Base-by-base conservation (phyloP, 2,113 vertebrate genomes). In the Arizona elegans region DNA sequence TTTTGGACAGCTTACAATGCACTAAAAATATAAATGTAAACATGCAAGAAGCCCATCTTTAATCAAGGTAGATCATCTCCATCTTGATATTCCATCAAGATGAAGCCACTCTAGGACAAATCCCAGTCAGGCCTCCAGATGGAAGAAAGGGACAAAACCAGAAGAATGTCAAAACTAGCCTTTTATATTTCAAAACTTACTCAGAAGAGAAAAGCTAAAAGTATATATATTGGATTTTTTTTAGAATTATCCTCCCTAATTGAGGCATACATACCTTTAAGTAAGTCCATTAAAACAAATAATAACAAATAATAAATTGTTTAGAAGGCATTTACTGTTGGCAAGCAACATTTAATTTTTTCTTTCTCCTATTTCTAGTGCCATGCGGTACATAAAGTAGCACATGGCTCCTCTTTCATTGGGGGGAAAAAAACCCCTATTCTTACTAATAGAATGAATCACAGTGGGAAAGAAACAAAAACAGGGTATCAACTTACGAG, bases 361-460 rank as follows among this genome's bases (percentile, higher is more conserved):
- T 10, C 1, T 53, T 47, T 38, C 23, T 54, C 53, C 52, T 54
- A 21, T 86, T 86, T 65, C 13, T 65, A 21, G 33, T 87, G 47
- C 75, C 75, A 81, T 21, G 33, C 29, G 26, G 88, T 90, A 90
- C 29, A 47, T 47, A 93, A 87, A 93, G 52, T 90, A 92, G 70
- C 43, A 90, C 88, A 92, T 13, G 19, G 75, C 86, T 93, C 89
- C 9, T 23, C 88, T 93, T 86, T 90, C 47, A 43, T 23, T 93
- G 92, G 81, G 59, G 89, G 56, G 59, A 62, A 54, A 75, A 9
- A 38, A 21, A 43, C 12, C 9, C 13, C 13, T 86, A 56, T 90
- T 87, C 75, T 59, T 87, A 62, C n/a, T 90, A 93, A 93, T 65
- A 90, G 88, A 90, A 90, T 90, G 92, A 93, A 93, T 93, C 89